Base-by-base conservation (phyloP, 2,888 invertebrate genomes). In the Cephus pulcher region DNA sequence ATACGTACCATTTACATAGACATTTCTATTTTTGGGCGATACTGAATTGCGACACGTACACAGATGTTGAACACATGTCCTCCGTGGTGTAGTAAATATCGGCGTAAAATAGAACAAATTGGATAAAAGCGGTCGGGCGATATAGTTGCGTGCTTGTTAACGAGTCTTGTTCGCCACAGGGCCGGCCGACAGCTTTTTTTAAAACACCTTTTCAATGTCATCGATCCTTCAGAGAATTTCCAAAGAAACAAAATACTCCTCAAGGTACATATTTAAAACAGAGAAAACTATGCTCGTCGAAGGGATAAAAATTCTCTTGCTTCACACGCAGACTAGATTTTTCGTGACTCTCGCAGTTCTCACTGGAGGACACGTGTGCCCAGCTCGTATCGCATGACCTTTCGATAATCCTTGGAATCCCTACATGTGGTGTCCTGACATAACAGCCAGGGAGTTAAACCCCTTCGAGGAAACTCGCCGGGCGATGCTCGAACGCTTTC, bases 31-130 rank as follows among this genome's bases (percentile, higher is more conserved):
- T 85, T 85, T 80, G 80, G 81, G 83, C 76, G 70, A 30, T 56
- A 15, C 73, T 68, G 74, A 78, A 81, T 81, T 82, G 80, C 79
- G 79, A 74, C 76, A 79, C 76, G 71, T 33, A 76, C 77, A 80
- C 87, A 86, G 85, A 86, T 86, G 87, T 81, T 79, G 83, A 83
- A 82, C 87, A 87, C 85, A 84, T 87, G 87, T 82, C 81, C 81
- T 79, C 69, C 34, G 69, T 80, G 75, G 75, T 76, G 78, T 78
- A 80, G 78, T 78, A 82, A 82, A 83, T 80, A 80, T 75, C 73
- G 78, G 75, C 34, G 76, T 78, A 81, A 82, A 84, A 83, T 80
- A 83, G 82, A 81, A 77, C 70, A 74, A 78, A 77, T 76, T 69
- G 34, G 73, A 74, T 73, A 33, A 74, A 34, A 70, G 33, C 11